These are phyloP conservation scores for Artemia sinica DNA, from an alignment of 2,888 invertebrate genomes.

Conservation along the genomic window DNA sequence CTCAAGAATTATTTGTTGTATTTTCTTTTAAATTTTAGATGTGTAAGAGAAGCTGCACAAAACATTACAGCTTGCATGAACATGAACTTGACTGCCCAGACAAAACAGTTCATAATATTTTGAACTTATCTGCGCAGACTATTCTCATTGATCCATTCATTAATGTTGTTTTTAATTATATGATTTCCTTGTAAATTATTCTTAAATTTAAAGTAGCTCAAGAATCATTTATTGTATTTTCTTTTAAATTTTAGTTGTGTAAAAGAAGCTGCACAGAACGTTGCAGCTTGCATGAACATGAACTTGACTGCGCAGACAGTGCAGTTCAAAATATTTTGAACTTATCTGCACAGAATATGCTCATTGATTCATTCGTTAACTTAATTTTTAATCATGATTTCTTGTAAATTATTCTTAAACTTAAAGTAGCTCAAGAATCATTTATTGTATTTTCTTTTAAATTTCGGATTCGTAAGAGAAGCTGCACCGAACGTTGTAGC, in stretches of 20 bases:
- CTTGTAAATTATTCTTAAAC: too few species aligned
- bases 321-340: too few species aligned
- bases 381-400: too few species aligned
- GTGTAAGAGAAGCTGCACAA: background rate
- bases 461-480: background rate
- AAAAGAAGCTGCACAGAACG: background rate
- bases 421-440: too few species aligned
- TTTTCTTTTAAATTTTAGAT: background rate
- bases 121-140: too few species aligned
- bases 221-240: too few species aligned
- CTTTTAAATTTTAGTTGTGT: background rate
- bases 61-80: background rate
- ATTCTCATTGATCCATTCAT: too few species aligned
- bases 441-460: background rate
- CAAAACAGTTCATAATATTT: background rate
- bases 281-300: background rate
- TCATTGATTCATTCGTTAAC: too few species aligned
- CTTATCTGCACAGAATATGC: too few species aligned
- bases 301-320: slow-evolving; percentile 1
- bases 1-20: background rate
- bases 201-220: too few species aligned
- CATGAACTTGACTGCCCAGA: background rate
- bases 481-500: background rate
- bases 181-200: too few species aligned
- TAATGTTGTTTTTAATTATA: too few species aligned